Base-by-base conservation (phyloP, 2,888 invertebrate genomes). In the Drosophila austrosaltans region DNA sequence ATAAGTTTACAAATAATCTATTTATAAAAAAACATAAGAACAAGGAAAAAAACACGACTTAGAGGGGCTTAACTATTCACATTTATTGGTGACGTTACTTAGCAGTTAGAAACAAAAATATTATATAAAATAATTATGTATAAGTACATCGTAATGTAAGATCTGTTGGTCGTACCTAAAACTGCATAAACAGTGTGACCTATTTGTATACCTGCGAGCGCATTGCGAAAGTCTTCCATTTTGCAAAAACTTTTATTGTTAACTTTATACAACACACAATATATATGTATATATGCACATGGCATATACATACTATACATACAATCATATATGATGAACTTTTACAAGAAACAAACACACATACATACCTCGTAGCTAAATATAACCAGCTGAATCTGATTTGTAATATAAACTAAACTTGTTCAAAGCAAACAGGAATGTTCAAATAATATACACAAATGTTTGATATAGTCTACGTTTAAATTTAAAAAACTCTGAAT, bases 181-280 rank as follows among this genome's bases (percentile, higher is more conserved):
- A 69, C 40, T 79, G 72, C 66, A 79, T 79, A 82, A 57, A 78
- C 84, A 68, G 70, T 75, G 86, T 83, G 87, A 87, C 85, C 85
- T 85, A 72, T 69, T 78, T 78, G 78, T 85, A 86, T 87, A 82
- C 87, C 85, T 87, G 85, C 54, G 53, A 48, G 48, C 25, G 4
- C 48, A 25, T 48, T 68, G 53, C 63, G 54, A 59, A 66, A 56
- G 88, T 87, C 85, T 86, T 86, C 88, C 85, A 82, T 73, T 76
- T 77, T 79, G 74, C 72, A 67, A 64, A 30, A 62, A 76, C 66
- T 69, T 68, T 54, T 69, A 77, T 64, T 79, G 65, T 71, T 76
- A 81, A 58, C 39, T 65, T 36, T 39, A 40, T 58, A 60, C 48
- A 48, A 40, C 2, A 44, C 44, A 39, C 3, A 66, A 66, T 3